Evolutionary conservation across 2,888 invertebrate genomes (phyloP).

Genomic region (Nasonia oneida): DNA sequence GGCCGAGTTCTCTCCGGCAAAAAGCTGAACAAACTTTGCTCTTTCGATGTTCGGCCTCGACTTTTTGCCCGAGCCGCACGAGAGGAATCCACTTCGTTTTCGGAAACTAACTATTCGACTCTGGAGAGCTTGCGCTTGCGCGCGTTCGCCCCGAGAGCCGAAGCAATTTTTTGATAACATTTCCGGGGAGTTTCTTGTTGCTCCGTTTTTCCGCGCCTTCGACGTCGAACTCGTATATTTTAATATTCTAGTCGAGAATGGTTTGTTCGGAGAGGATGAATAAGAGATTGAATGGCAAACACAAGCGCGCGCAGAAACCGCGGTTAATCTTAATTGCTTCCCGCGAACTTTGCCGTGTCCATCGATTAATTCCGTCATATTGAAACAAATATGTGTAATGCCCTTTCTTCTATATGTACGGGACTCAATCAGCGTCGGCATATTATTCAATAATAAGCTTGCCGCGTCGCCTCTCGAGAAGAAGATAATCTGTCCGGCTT

Average conservation of each 20-base stretch:
- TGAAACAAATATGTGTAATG: background rate
- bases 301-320: background rate
- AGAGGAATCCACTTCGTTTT: conserved; percentile 29
- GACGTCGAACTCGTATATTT: background rate
- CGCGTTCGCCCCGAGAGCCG: background rate
- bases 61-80: conserved; percentile 10
- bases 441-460: background rate
- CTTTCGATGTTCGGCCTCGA: conserved; percentile 15
- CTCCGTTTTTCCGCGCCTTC: background rate
- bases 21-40: conserved; percentile 32
- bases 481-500: background rate
- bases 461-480: background rate
- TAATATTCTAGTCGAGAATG: background rate
- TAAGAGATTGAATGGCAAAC: background rate
- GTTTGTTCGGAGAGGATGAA: background rate
- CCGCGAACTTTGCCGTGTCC: background rate
- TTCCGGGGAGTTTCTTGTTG: conserved; percentile 1
- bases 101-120: conserved; percentile 14
- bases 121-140: background rate
- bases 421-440: background rate
- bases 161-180: conserved; percentile 19
- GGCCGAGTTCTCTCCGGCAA: conserved; percentile 16
- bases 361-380: background rate
- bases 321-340: background rate
- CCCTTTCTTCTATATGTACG: background rate